Evolutionary conservation across 2,797 vertebrate species (phyloP), one percentile per base, ranked within the genome.

Genomic region (Pampus argenteus): DNA sequence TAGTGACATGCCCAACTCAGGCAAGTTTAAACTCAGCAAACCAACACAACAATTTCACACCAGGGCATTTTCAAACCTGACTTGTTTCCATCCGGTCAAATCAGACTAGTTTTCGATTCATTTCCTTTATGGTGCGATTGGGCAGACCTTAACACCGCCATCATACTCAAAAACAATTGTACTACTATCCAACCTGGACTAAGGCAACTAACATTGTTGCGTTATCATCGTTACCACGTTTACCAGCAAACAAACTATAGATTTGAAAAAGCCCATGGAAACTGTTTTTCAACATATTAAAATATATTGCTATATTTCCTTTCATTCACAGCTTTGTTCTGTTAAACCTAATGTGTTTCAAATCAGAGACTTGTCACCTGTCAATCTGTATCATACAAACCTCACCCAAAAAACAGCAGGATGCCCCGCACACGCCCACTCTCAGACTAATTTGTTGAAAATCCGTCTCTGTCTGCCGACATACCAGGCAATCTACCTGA

Each of bases 401-500:
- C 40, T 44, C 40, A 6, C 15, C 17, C 40, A 17, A 59, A 28
- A 38, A 34, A 34, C 7, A 36, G 23, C 40, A 48, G 23, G n/a
- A 59, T 6, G 18, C 15, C 23, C 22, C 26, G 55, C 42, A 26
- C 9, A 48, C 29, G 8, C 17, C 10, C 7, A n/a, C n/a, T 38
- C 62, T 50, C 62, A 49, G 10, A 17, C 44, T 59, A 40, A 49
- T 74, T 50, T 61, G 22, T 31, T 36, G 22, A 63, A 63, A 79
- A 69, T 48, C 28, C 25, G 34, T 56, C 64, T 45, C 36, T 49
- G 40, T 44, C 52, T 26, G 13, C 10, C 47, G 5, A 45, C 50
- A 26, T 58, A 65, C 47, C 26, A 47, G 28, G 62, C 40, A 70
- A 71, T 73, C 72, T 59, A 63, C 47, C 64, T 26, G 18, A 71